Percentiles rank a stretch among this genome's conserved stretches.
phyloP scores from a whole-genome alignment of 53 echinoderm and acorn worm species.

The Zoroaster sp. region DNA sequence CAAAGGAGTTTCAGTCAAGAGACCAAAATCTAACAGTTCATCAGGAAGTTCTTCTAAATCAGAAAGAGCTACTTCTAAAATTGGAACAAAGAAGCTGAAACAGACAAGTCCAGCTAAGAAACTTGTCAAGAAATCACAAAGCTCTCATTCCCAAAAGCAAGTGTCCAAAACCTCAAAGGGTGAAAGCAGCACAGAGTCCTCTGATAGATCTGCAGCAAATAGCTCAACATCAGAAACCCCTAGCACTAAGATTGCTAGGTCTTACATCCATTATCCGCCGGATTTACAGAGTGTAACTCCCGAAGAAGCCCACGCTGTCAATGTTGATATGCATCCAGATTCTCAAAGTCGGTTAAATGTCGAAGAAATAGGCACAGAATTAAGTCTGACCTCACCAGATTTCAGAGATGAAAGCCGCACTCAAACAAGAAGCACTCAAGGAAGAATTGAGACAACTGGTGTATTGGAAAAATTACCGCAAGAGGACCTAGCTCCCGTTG shows the following conservation, averaged over 20 bases:
- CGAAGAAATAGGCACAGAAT: background rate
- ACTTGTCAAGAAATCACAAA: background rate
- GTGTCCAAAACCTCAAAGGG: background rate
- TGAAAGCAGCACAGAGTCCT: background rate
- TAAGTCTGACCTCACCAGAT: background rate
- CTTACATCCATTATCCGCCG: conserved; percentile 89
- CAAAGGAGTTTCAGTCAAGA: background rate
- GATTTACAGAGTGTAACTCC: conserved; percentile 71
- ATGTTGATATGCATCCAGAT: background rate
- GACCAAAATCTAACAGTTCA: conserved; percentile 19
- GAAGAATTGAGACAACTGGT: background rate
- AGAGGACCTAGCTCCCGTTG: background rate
- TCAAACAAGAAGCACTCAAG: background rate
- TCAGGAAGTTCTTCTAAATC: background rate
- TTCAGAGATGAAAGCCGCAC: background rate
- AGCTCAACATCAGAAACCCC: conserved; percentile 22
- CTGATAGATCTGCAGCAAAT: background rate
- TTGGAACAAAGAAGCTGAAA: background rate
- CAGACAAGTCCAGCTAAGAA: background rate
- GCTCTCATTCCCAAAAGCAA: background rate
- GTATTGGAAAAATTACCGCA: background rate
- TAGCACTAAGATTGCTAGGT: conserved; percentile 51
- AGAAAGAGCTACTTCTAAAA: background rate
- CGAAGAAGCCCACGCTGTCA: conserved; percentile 7
- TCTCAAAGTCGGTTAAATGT: background rate